phyloP scores from a whole-genome alignment of 23 tunicate genomes.

The Styela plicata region DNA sequence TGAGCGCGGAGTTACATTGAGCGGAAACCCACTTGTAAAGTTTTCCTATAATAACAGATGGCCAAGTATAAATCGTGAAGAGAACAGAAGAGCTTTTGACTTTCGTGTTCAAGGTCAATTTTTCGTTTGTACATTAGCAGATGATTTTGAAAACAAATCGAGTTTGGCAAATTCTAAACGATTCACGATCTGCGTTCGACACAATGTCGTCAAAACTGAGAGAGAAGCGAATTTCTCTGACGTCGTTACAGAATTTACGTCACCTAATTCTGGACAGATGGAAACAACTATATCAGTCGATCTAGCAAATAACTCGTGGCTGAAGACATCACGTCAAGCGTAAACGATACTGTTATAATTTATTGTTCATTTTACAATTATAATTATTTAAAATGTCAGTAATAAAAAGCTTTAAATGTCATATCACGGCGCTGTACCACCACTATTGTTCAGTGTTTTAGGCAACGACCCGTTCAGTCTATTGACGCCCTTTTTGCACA shows the following conservation, averaged over 20 bases:
- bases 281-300: constrained; percentile 41
- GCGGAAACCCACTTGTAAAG: constrained; percentile 42
- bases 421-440: not conserved
- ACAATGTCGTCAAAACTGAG: constrained; percentile 34
- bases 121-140: constrained; percentile 35
- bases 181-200: constrained; percentile 43
- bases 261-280: constrained; percentile 41
- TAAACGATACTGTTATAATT: not conserved
- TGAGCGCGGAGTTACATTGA: constrained; percentile 32
- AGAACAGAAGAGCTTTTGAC: constrained; percentile 46
- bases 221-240: constrained; percentile 48
- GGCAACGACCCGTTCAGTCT: not conserved
- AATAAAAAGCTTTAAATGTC: constrained; percentile 18
- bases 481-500: not conserved
- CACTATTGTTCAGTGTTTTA: not conserved
- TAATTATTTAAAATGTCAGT: no score
- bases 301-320: constrained; percentile 51
- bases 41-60: constrained; percentile 27
- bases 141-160: constrained; percentile 5
- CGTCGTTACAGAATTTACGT: constrained; percentile 28
- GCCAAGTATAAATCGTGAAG: constrained; percentile 17
- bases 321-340: not conserved
- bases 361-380: not conserved
- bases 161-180: constrained; percentile 11
- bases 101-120: constrained; percentile 84